phyloP scores from a whole-genome alignment of 2,888 invertebrate species.

The Chrysomela aeneicollis region DNA sequence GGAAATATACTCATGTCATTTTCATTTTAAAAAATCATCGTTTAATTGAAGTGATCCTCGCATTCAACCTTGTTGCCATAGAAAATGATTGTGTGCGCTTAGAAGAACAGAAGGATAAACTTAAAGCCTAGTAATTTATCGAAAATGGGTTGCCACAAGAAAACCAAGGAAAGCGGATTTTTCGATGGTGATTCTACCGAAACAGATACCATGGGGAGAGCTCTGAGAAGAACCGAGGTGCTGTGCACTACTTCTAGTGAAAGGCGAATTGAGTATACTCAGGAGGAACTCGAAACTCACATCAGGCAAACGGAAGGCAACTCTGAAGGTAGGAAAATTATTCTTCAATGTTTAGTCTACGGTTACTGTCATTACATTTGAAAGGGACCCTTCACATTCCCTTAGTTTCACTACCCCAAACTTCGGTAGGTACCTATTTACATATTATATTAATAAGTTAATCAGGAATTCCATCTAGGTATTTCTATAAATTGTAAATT shows the following conservation, averaged over 20 bases:
- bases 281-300: slow-evolving; percentile 56
- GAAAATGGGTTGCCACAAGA: slow-evolving; percentile 61
- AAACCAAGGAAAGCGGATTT: slow-evolving; percentile 79
- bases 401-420: too few relatives aligned
- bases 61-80: not conserved
- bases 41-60: not conserved
- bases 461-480: too few relatives aligned
- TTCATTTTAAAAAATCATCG: slow-evolving; percentile 12
- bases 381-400: too few relatives aligned
- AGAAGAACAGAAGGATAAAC: slow-evolving; percentile 15
- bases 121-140: slow-evolving; percentile 4
- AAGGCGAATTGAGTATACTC: slow-evolving; percentile 53
- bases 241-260: slow-evolving; percentile 56
- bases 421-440: too few relatives aligned
- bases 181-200: slow-evolving; percentile 79
- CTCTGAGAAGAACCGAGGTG: slow-evolving; percentile 59
- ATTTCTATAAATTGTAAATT: too few relatives aligned
- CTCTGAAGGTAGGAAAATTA: slow-evolving; percentile 34
- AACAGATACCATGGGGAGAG: slow-evolving; percentile 64
- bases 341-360: not conserved
- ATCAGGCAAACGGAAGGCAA: slow-evolving; percentile 36
- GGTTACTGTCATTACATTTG: too few relatives aligned
- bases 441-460: too few relatives aligned
- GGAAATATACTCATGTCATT: slow-evolving; percentile 33
- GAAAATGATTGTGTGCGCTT: slow-evolving; percentile 20